A percentile compares a stretch with the other conserved stretches of the same genome.
Conservation (phyloP, 2,113 vertebrate species). For the Paedocypris sp. region DNA sequence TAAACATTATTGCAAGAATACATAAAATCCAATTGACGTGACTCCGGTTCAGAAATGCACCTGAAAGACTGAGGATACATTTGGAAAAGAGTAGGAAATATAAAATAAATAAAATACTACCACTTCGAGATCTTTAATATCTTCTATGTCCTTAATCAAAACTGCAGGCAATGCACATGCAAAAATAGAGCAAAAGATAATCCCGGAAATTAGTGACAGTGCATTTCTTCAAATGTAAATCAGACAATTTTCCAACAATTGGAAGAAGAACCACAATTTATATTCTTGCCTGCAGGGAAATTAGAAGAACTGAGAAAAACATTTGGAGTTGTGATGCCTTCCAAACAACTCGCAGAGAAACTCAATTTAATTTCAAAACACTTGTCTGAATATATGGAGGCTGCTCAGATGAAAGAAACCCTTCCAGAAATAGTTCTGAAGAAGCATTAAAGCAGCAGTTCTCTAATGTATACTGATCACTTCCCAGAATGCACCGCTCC, state of each 20-base stretch:
- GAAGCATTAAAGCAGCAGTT: constrained; percentile 16
- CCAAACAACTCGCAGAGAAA: neutral
- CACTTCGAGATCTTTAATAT: too few relatives aligned
- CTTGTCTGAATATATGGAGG: constrained; percentile 6
- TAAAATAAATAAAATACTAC: too few relatives aligned
- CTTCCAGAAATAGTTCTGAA: constrained; percentile 28
- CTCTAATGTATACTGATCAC: constrained; percentile 30
- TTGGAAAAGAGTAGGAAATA: too few relatives aligned
- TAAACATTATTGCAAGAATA: too few relatives aligned
- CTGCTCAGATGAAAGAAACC: constrained; percentile 32
- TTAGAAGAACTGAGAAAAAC: neutral
- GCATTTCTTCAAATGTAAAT: neutral
- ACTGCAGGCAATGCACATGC: neutral
- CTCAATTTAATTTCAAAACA: constrained; percentile 13
- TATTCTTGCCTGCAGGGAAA: neutral
- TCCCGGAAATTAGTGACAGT: too few relatives aligned
- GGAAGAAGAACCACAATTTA: neutral
- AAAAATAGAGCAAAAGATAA: too few relatives aligned
- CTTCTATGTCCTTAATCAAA: too few relatives aligned
- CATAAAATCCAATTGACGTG: too few relatives aligned
- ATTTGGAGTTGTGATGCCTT: neutral
- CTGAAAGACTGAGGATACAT: too few relatives aligned
- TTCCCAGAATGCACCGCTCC: constrained; percentile 31
- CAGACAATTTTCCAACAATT: neutral
- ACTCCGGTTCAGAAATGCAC: too few relatives aligned